A percentile compares a stretch with the other conserved stretches of the same genome.
These are phyloP conservation scores for Laupala kohalensis DNA, from an alignment of 1,140 invertebrate species.

Conservation along the genomic window DNA sequence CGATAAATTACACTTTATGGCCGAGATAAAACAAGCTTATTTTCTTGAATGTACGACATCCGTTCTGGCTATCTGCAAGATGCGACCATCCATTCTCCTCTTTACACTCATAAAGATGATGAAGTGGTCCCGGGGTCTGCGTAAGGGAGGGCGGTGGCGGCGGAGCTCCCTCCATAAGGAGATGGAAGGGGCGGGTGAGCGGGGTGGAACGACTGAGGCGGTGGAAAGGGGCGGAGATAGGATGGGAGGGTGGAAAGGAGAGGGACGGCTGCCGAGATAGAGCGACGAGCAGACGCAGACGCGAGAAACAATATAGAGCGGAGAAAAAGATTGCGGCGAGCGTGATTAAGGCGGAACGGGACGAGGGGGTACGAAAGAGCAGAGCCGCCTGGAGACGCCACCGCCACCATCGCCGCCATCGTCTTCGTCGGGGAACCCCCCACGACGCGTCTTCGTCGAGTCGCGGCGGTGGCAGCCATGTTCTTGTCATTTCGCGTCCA, in stretches of 20 bases:
- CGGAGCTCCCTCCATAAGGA: neutral
- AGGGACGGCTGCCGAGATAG: neutral
- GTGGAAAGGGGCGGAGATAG: too few species aligned
- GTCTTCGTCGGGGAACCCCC: too few species aligned
- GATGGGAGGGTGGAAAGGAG: neutral
- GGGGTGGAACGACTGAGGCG: neutral
- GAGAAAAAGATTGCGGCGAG: neutral
- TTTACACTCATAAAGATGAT: slow-evolving; percentile 22
- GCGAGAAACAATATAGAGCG: neutral
- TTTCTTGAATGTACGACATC: slow-evolving; percentile 28
- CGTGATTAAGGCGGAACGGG: neutral
- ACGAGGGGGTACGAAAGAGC: too few species aligned
- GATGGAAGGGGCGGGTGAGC: neutral
- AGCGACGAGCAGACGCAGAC: neutral
- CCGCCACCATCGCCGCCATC: too few species aligned
- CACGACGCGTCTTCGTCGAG: too few species aligned
- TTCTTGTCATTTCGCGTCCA: too few species aligned
- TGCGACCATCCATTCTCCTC: slow-evolving; percentile 22
- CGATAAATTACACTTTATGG: slow-evolving; percentile 27
- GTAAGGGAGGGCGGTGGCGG: neutral
- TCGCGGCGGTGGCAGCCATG: too few species aligned
- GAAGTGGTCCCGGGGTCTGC: slow-evolving; percentile 15
- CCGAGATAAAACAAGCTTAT: slow-evolving; percentile 27
- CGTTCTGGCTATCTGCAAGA: slow-evolving; percentile 26
- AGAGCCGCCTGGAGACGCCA: too few species aligned